These are phyloP conservation scores for Coreius guichenoti DNA, from an alignment of 2,797 vertebrate genomes.

Conservation along the genomic window DNA sequence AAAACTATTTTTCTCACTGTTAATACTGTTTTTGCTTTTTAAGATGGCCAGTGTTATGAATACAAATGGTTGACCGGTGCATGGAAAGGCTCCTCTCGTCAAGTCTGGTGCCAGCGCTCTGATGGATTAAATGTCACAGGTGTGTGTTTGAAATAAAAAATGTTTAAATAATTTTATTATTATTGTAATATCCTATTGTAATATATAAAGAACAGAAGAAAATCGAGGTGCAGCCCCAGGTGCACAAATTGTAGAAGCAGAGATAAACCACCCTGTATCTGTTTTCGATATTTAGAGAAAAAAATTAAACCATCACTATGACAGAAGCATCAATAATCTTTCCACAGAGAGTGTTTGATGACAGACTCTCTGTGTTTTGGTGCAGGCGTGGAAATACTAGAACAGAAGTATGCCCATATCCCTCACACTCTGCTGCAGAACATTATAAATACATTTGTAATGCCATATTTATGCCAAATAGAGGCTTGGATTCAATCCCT, in stretches of 20 bases:
- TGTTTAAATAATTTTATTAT: neutral
- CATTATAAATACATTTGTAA: neutral
- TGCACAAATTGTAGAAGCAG: neutral
- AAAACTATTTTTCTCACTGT: neutral
- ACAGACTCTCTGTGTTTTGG: slow-evolving; percentile 13
- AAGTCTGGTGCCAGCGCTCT: slow-evolving; percentile 94
- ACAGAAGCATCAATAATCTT: slow-evolving; percentile 28
- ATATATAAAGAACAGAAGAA: neutral
- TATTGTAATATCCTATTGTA: neutral
- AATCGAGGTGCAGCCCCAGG: neutral
- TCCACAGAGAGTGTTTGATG: slow-evolving; percentile 15
- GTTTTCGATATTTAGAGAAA: slow-evolving; percentile 4
- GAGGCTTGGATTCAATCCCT: slow-evolving; percentile 10
- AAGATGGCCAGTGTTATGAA: slow-evolving; percentile 92
- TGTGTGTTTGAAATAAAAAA: slow-evolving; percentile 62
- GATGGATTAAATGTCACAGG: slow-evolving; percentile 95
- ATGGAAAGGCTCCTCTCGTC: slow-evolving; percentile 92
- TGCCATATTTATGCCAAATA: neutral
- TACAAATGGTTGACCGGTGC: slow-evolving; percentile 91
- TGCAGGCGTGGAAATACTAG: neutral
- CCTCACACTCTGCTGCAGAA: neutral
- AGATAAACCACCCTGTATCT: neutral
- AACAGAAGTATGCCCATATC: neutral
- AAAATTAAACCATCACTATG: neutral
- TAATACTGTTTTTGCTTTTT: slow-evolving; percentile 16